Evolutionary conservation across 2,888 invertebrate species (phyloP).

Genomic region (Archaeoteleia sp.): DNA sequence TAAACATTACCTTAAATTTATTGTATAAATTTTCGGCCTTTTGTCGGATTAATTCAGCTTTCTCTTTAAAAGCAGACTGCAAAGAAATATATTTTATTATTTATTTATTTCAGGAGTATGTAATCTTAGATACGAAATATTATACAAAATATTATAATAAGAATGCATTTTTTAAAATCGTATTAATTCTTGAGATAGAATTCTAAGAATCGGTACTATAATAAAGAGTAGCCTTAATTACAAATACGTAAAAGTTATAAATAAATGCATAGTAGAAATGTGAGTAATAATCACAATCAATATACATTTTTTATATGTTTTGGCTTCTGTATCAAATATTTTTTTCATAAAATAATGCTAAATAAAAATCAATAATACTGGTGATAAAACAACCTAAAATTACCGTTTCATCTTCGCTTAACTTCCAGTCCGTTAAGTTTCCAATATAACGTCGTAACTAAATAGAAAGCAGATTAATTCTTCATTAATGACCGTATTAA

Average conservation of each 20-base stretch:
- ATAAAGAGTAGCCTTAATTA: too few relatives aligned
- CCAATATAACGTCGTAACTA: slow-evolving; percentile 86
- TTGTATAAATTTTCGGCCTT: slow-evolving; percentile 81
- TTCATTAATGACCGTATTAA: not conserved
- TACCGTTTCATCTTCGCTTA: slow-evolving; percentile 78
- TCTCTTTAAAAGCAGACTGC: slow-evolving; percentile 78
- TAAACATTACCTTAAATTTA: slow-evolving; percentile 76
- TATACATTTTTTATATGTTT: too few relatives aligned
- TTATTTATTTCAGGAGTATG: not conserved
- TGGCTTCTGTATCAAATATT: too few relatives aligned
- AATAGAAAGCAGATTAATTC: not conserved
- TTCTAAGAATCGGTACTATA: too few relatives aligned
- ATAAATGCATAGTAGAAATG: too few relatives aligned
- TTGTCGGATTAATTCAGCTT: slow-evolving; percentile 82
- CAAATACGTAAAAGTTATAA: too few relatives aligned
- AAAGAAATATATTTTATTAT: slow-evolving; percentile 41
- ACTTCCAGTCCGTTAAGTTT: slow-evolving; percentile 85
- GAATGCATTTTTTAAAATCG: too few relatives aligned
- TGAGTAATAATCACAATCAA: too few relatives aligned
- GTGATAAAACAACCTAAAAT: slow-evolving; percentile 6
- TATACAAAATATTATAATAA: not conserved
- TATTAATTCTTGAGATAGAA: too few relatives aligned
- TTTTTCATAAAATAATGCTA: slow-evolving; percentile 4
- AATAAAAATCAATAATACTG: not conserved
- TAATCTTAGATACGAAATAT: slow-evolving; percentile 1